Evolutionary conservation across 2,888 invertebrate genomes (phyloP).

Genomic region (Pediacus dermestoides): DNA sequence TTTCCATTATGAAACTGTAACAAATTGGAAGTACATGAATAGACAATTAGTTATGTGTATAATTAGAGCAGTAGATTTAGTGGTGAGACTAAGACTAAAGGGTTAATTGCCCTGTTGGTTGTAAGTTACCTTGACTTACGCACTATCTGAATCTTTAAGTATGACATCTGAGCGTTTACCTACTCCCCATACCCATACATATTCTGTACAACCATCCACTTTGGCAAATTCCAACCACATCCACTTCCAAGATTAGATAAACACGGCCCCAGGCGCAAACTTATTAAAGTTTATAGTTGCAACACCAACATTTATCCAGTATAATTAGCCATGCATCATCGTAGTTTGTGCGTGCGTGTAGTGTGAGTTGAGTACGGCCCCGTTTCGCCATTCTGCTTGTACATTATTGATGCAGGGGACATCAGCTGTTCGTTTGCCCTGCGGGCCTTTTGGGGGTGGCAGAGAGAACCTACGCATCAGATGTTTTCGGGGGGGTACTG

Average conservation of each 20-base stretch:
- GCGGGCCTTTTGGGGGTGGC: conserved; percentile 9
- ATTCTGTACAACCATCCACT: conserved; percentile 2
- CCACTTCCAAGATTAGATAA: conserved; percentile 21
- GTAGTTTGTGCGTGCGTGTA: conserved; percentile 25
- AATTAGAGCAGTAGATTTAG: no score
- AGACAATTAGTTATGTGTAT: no score
- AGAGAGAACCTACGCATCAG: conserved; percentile 22
- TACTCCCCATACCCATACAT: background rate
- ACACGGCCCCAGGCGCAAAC: conserved; percentile 27
- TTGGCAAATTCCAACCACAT: conserved; percentile 12
- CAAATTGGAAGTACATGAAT: no score
- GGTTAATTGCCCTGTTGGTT: no score
- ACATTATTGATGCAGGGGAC: conserved; percentile 38
- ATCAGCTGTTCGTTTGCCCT: conserved; percentile 28
- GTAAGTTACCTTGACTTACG: background rate
- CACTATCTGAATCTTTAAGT: conserved; percentile 7
- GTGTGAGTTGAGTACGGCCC: conserved; percentile 24
- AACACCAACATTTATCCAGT: conserved; percentile 36
- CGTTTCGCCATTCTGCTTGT: conserved; percentile 26
- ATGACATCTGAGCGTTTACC: background rate
- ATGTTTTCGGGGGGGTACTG: conserved; percentile 18
- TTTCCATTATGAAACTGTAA: no score
- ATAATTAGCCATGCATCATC: conserved; percentile 42
- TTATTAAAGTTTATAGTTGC: conserved; percentile 39
- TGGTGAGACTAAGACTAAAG: no score